These are phyloP conservation scores for Gonatopus flavifemur DNA, from an alignment of 1,140 invertebrate genomes.

Conservation along the genomic window DNA sequence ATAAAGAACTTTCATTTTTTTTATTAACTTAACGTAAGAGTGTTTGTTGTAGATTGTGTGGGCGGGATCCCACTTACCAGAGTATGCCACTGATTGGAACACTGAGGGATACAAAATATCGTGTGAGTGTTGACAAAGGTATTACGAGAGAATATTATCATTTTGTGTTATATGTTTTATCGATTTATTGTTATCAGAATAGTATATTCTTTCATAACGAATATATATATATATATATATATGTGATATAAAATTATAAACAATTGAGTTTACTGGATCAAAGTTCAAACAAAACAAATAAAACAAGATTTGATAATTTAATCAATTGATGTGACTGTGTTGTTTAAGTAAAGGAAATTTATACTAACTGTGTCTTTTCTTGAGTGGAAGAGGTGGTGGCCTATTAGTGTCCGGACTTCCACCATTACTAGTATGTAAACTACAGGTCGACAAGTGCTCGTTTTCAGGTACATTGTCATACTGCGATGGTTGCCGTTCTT, in stretches of 20 bases:
- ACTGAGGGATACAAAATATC: slow-evolving; percentile 68
- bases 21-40: slow-evolving; percentile 53
- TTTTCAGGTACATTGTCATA: slow-evolving; percentile 73
- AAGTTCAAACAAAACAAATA: no score
- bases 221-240: no score
- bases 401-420: slow-evolving; percentile 61
- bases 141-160: not conserved
- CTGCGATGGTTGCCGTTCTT: slow-evolving; percentile 68
- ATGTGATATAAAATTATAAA: no score
- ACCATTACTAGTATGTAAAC: slow-evolving; percentile 55
- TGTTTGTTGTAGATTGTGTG: slow-evolving; percentile 50
- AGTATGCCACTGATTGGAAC: slow-evolving; percentile 93
- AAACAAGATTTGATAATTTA: no score
- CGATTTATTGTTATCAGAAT: no score
- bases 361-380: slow-evolving; percentile 91
- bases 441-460: slow-evolving; percentile 61
- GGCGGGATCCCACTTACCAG: slow-evolving; percentile 75
- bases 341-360: not conserved
- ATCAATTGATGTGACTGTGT: no score
- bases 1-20: no score
- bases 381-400: slow-evolving; percentile 86
- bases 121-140: slow-evolving; percentile 55
- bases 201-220: no score
- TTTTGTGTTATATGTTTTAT: not conserved
- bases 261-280: no score